Evolutionary conservation across 2,797 vertebrate species (phyloP), one percentile per base, ranked within the genome.

Genomic region (Sebastes reedi): DNA sequence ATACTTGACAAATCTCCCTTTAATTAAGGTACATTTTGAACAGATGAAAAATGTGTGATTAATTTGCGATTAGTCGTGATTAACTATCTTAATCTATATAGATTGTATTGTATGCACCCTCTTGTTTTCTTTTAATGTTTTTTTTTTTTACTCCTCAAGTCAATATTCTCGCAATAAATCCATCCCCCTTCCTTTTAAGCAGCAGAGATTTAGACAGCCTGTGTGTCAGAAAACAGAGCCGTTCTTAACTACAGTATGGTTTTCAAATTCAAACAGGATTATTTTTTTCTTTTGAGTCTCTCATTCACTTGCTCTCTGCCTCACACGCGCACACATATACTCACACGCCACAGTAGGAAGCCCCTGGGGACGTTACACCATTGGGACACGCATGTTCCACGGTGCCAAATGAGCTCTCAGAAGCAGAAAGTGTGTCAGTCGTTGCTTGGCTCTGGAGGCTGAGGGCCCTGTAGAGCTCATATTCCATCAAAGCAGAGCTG

Each of bases 351-450:
- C 69, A 79, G 80, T 8, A 25, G 64, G 67, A 22, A 54, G n/a
- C 55, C 39, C 82, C 78, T 67, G 36, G 66, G 66, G 85, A 88
- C 22, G 3, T 73, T 20, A 10, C 71, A 67, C 83, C 86, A 30
- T 9, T 50, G 89, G 77, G 87, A 87, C 78, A 79, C 12, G 25
- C 71, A 61, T 81, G 86, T 90, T 86, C 74, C 81, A 67, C 2
- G 13, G 76, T 76, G 80, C 87, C 86, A 87, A 91, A 92, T 89
- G 84, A 90, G 82, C 80, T 79, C 85, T 85, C 58, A 70, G 81
- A 87, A 67, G 74, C 83, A 85, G 83, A 87, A 74, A 79, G 68
- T 86, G 83, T 86, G 87, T 83, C 82, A 88, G 58, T 71, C 3
- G 64, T 72, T 71, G 67, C 68, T 65, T 20, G 65, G 65, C 82